Evolutionary conservation across 2,113 vertebrate genomes (phyloP).

Genomic region (Genyomyrus donnyi): DNA sequence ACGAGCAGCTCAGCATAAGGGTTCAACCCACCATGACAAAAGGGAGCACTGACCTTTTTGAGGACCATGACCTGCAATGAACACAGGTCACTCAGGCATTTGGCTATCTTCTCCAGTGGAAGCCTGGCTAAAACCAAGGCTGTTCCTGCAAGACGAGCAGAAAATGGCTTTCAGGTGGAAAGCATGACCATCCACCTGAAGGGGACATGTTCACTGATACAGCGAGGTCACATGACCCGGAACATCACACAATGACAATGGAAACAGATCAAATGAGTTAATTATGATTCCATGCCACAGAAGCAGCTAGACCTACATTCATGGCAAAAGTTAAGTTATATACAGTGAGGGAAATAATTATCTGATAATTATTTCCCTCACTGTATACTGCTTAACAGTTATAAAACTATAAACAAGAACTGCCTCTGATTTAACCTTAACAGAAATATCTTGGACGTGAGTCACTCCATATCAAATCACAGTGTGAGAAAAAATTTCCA

Average conservation of each 20-base stretch:
- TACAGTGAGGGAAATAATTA: no score
- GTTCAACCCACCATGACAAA: not conserved
- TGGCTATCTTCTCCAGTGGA: constrained; percentile 90
- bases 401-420: no score
- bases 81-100: constrained; percentile 90
- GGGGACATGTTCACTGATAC: not conserved
- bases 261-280: not conserved
- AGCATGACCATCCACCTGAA: not conserved
- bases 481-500: no score
- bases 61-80: constrained; percentile 87
- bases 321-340: no score
- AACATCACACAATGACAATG: not conserved
- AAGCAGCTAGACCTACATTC: no score
- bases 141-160: constrained; percentile 64
- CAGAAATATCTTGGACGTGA: no score
- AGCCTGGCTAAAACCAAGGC: constrained; percentile 88
- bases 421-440: no score
- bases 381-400: no score
- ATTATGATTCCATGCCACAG: no score
- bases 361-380: no score
- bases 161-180: not conserved
- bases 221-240: not conserved
- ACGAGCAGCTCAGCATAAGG: not conserved
- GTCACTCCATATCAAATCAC: no score
- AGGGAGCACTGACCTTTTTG: constrained; percentile 70